Evolutionary conservation across 2,797 vertebrate genomes (phyloP), one percentile per base, ranked within the genome.

Genomic region (Paratrypauchen microcephalus): DNA sequence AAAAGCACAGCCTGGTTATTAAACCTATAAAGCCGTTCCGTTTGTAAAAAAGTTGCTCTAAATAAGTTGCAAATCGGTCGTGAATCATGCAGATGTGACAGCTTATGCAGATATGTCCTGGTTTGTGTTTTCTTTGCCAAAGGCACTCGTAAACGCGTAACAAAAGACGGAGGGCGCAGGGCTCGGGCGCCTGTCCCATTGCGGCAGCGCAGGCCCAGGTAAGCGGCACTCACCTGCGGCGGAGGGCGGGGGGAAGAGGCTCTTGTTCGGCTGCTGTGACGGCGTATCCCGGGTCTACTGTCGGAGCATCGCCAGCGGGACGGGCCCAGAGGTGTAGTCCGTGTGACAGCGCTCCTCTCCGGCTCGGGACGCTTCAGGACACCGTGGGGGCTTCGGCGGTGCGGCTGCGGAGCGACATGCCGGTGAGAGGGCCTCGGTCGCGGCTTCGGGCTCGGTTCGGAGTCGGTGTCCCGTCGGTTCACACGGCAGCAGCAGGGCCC

Each of bases 331-430:
- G 62, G 39, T 26, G 39, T 7, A 47, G 62, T 48, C 62, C 62
- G 62, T 47, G 41, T 64, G 62, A 64, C 61, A 63, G 61, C 61
- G 41, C 61, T 63, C 61, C 39, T 63, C 21, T 45, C 39, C 39
- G 59, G 36, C 59, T 39, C 59, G 59, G 59, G 32, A 41, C 59
- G 8, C 36, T 41, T 63, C 61, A 71, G 50, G 69, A 65, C 50
- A 18, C 55, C 41, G 50, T 45, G 64, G 55, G 23, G 61, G 41
- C 61, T 63, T 19, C 39, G 39, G 39, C 21, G 60, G 36, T 3
- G 36, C 30, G 23, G 61, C 39, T 24, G 23, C 21, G 21, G 41
- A 12, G 41, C 15, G 21, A 16, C 62, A 64, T 64, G 41, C 39
- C 62, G 62, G 15, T 21, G 39, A 9, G 9, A 16, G 41, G 39